A percentile compares a stretch with the other conserved stretches of the same genome.
Conservation (phyloP, 2,888 invertebrate genomes). For the Ellobium chinense region DNA sequence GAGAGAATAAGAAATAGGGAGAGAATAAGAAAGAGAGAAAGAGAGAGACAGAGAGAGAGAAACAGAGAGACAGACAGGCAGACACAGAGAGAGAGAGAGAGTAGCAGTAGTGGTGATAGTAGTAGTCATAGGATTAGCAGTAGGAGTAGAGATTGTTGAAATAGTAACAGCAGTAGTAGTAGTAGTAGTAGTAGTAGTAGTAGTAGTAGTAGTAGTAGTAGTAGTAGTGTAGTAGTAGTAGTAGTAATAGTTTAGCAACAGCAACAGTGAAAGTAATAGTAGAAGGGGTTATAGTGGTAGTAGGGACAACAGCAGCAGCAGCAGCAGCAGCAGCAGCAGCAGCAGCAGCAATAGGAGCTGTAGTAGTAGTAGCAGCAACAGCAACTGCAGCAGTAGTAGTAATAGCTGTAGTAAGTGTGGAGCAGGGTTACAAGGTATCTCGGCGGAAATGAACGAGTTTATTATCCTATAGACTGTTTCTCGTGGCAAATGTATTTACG, state of each 20-base stretch:
- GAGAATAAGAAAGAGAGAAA: not conserved
- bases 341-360: slow-evolving; percentile 44
- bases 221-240: slow-evolving; percentile 27
- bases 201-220: slow-evolving; percentile 46
- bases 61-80: not conserved
- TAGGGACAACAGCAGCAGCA: slow-evolving; percentile 42
- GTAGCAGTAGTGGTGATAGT: not conserved
- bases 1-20: not conserved
- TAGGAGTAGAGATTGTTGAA: slow-evolving; percentile 7
- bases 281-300: slow-evolving; percentile 46
- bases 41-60: not conserved
- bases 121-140: slow-evolving; percentile 52
- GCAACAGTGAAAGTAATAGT: slow-evolving; percentile 3
- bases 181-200: slow-evolving; percentile 54
- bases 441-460: no score
- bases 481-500: no score
- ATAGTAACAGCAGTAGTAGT: slow-evolving; percentile 15
- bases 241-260: slow-evolving; percentile 11
- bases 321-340: slow-evolving; percentile 45
- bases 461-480: no score
- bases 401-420: slow-evolving; percentile 35
- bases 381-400: slow-evolving; percentile 37
- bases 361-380: slow-evolving; percentile 42
- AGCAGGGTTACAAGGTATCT: no score
- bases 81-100: no score